Conservation (phyloP, 2,797 vertebrate genomes). For the Tragopan temminckii region DNA sequence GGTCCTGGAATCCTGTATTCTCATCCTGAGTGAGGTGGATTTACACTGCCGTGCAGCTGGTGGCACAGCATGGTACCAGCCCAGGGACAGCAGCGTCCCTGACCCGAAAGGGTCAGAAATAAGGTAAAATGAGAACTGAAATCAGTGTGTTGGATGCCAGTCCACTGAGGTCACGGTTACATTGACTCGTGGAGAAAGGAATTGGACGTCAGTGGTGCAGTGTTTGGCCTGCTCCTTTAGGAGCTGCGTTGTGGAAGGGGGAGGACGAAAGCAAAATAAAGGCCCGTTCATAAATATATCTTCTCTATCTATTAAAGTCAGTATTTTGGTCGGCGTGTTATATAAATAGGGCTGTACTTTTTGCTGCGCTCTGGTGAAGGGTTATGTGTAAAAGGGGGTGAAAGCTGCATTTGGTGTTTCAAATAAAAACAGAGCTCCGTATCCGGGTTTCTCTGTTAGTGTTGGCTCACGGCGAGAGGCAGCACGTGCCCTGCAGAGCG, state of each 20-base stretch:
- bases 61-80: background rate
- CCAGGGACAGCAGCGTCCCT: accelerated
- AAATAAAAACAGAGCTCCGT: slow-evolving; percentile 52
- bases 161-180: slow-evolving; percentile 60
- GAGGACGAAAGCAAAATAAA: slow-evolving; percentile 39
- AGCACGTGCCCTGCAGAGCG: background rate
- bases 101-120: background rate
- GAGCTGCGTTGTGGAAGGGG: slow-evolving; percentile 14
- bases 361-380: background rate
- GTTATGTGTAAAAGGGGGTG: slow-evolving; percentile 39
- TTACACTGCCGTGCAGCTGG: background rate
- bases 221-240: slow-evolving; percentile 42
- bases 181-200: slow-evolving; percentile 56
- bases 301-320: slow-evolving; percentile 40
- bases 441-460: slow-evolving; percentile 53
- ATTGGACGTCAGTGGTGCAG: background rate
- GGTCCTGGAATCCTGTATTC: background rate
- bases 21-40: background rate
- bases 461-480: slow-evolving; percentile 40
- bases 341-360: slow-evolving; percentile 33
- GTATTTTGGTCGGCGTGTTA: slow-evolving; percentile 47
- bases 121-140: slow-evolving; percentile 34
- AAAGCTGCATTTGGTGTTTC: slow-evolving; percentile 58
- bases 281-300: background rate
- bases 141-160: slow-evolving; percentile 55